These are phyloP conservation scores for Drosophila nigricruria DNA, from an alignment of 2,888 invertebrate species.

Conservation along the genomic window DNA sequence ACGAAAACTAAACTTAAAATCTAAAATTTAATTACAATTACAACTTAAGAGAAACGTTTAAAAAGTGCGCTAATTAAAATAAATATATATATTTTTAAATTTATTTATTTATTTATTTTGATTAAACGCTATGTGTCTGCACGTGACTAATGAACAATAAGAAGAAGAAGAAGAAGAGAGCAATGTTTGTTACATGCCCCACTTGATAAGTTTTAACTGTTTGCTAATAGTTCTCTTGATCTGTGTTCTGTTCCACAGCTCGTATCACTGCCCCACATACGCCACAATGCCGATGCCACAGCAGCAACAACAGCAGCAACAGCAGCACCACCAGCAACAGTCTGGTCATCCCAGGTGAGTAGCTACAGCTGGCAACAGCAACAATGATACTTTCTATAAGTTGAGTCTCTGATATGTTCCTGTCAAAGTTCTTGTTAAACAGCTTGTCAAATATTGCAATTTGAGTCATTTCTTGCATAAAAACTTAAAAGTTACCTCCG, in stretches of 20 bases:
- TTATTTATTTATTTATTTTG: conserved; percentile 12
- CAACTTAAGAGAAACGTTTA: conserved; percentile 31
- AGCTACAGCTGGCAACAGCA: too few species aligned
- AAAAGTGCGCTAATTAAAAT: conserved; percentile 52
- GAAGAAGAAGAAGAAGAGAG: conserved; percentile 14
- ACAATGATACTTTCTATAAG: too few species aligned
- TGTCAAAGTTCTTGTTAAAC: too few species aligned
- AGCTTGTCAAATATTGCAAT: too few species aligned
- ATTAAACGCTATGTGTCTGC: conserved; percentile 73
- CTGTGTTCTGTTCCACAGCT: conserved; percentile 63
- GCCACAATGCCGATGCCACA: conserved; percentile 87
- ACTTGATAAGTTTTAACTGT: neutral
- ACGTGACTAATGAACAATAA: conserved; percentile 61
- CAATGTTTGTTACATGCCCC: conserved; percentile 35
- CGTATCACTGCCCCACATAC: conserved; percentile 82
- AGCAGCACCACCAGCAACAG: conserved; percentile 85
- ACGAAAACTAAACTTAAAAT: conserved; percentile 42
- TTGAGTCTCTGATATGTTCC: too few species aligned
- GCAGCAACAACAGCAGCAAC: conserved; percentile 88
- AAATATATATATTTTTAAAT: conserved; percentile 15
- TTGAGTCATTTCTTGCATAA: too few species aligned
- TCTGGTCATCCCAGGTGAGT: conserved; percentile 58
- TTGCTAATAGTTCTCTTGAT: conserved; percentile 20
- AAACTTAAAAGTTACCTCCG: too few species aligned
- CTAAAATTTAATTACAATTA: conserved; percentile 22